phyloP scores from a whole-genome alignment of 2,888 invertebrate genomes.

The Pedicia rivosa region DNA sequence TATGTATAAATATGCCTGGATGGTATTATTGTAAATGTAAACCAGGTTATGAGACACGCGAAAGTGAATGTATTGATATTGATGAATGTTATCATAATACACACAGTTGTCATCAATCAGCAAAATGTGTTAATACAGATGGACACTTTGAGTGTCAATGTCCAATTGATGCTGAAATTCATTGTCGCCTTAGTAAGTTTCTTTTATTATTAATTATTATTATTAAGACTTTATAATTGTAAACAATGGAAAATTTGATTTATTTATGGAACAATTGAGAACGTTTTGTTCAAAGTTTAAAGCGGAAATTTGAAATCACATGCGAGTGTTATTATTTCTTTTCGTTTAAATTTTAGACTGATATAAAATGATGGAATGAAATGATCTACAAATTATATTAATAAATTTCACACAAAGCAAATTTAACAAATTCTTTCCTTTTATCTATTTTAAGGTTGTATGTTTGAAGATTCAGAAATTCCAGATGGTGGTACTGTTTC shows the following conservation, averaged over 20 bases:
- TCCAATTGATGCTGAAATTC: slow-evolving; percentile 24
- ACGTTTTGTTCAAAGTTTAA: no score
- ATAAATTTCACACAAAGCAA: background rate
- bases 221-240: no score
- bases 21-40: slow-evolving; percentile 81
- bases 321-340: no score
- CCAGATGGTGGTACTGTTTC: slow-evolving; percentile 38
- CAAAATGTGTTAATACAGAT: slow-evolving; percentile 62
- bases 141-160: slow-evolving; percentile 70
- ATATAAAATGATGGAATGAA: no score
- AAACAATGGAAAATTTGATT: no score
- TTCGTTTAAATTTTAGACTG: no score
- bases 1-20: slow-evolving; percentile 77
- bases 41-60: slow-evolving; percentile 51
- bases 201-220: no score
- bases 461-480: slow-evolving; percentile 49
- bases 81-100: slow-evolving; percentile 64
- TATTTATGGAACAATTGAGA: no score
- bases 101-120: slow-evolving; percentile 65
- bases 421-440: background rate
- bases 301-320: no score
- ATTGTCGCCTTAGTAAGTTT: slow-evolving; percentile 45
- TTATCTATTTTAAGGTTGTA: slow-evolving; percentile 39
- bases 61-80: slow-evolving; percentile 44
- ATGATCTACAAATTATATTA: no score